Evolutionary conservation across 2,888 invertebrate genomes (phyloP).

Genomic region (Sinelater perroti): DNA sequence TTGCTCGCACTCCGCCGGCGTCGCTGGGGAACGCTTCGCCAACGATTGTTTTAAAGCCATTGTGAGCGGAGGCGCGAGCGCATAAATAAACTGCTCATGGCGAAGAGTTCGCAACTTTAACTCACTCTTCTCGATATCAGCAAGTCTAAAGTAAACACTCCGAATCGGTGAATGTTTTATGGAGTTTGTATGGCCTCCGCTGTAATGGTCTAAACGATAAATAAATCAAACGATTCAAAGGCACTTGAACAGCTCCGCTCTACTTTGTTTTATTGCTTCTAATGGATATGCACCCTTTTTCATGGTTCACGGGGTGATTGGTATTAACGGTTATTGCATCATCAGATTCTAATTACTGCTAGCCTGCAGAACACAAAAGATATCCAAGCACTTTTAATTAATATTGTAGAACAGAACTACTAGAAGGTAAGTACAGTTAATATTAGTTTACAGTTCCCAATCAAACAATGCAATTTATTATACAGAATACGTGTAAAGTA

Average conservation of each 20-base stretch:
- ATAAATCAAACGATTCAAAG: slow-evolving; percentile 14
- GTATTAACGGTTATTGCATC: no score
- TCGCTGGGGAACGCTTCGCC: slow-evolving; percentile 26
- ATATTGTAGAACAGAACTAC: no score
- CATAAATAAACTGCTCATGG: slow-evolving; percentile 35
- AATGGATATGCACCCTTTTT: background rate
- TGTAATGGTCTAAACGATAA: slow-evolving; percentile 17
- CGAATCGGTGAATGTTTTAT: slow-evolving; percentile 15
- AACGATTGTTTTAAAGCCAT: slow-evolving; percentile 37
- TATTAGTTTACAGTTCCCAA: no score
- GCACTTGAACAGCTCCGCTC: background rate
- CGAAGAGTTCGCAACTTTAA: slow-evolving; percentile 30
- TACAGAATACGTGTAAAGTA: no score
- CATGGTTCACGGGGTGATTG: background rate
- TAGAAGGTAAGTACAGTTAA: no score
- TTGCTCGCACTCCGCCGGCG: slow-evolving; percentile 20
- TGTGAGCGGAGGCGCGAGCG: slow-evolving; percentile 27
- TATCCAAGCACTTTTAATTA: no score
- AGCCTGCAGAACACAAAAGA: no score
- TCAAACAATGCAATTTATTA: no score
- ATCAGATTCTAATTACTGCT: no score
- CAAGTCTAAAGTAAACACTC: slow-evolving; percentile 26
- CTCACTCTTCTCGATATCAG: slow-evolving; percentile 27
- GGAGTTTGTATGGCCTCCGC: slow-evolving; percentile 12
- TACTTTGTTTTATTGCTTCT: slow-evolving; percentile 3